Base-by-base conservation (phyloP, 2,888 invertebrate species). In the Hecatera dysodea region DNA sequence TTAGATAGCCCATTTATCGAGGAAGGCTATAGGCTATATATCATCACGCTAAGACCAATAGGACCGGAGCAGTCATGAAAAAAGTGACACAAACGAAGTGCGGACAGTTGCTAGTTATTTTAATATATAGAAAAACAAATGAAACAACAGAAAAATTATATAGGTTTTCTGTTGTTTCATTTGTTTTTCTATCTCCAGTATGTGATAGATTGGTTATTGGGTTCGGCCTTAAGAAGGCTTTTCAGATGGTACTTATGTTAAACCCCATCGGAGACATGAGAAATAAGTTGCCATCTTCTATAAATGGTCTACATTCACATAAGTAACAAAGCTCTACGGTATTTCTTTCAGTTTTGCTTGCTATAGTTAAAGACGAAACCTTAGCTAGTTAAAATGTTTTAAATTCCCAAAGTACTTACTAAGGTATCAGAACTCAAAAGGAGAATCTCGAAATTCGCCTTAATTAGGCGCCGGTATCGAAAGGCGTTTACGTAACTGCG, bases 401-500 rank as follows among this genome's bases (percentile, higher is more conserved):
- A 19, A 61, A 68, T 61, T 75, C n/a, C 29, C 56, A 17, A 75
- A 61, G 48, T 61, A 50, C 46, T 33, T 61, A 65, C 44, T 27
- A 68, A 70, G 27, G 57, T 52, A 53, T 46, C 52, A 53, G 24
- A 63, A 63, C 42, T 33, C n/a, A 12, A 64, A 64, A 48, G 52
- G 53, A 63, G 52, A 64, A 74, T 78, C 46, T 68, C 55, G 42
- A 48, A 78, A 62, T 77, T 77, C 64, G 36, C 55, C 44, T 68
- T 77, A 65, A 79, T 74, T 74, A 68, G 61, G 73, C 78, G 78
- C 62, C 62, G 72, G 56, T 62, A 74, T 64, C 64, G 68, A 60
- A 68, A 77, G 63, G 63, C 74, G 68, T 77, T 77, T 74, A 77
- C 68, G 79, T 74, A 74, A 74, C 64, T 77, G 53, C 36, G 55